Evolutionary conservation across 2,113 vertebrate genomes (phyloP).

Genomic region (Genyomyrus donnyi): DNA sequence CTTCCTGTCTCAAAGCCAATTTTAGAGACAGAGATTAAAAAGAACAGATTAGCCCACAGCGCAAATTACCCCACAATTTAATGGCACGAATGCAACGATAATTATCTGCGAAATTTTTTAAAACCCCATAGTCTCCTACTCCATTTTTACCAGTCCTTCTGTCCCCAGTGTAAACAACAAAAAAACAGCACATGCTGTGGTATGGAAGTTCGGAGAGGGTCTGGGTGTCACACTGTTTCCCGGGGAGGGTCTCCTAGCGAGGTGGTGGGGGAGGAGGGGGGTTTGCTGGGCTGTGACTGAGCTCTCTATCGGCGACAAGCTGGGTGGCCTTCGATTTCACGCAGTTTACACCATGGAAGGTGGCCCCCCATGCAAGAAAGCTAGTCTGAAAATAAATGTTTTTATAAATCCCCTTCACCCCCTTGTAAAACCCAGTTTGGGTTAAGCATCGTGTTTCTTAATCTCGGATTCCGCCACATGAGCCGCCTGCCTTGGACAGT

Average conservation of each 20-base stretch:
- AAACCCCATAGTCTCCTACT: not conserved
- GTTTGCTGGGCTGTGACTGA: not conserved
- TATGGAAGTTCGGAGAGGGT: not conserved
- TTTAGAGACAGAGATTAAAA: not conserved
- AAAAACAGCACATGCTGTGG: not conserved
- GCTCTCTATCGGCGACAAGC: not conserved
- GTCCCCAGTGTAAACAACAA: not conserved
- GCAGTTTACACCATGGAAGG: not conserved
- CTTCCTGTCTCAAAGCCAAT: not conserved
- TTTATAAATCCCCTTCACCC: not conserved
- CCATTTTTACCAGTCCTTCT: not conserved
- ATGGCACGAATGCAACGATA: not conserved
- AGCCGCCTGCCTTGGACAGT: not conserved
- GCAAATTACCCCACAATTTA: constrained; percentile 11
- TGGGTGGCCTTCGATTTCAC: not conserved
- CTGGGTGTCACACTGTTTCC: not conserved
- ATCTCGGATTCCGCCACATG: not conserved
- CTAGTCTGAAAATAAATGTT: not conserved
- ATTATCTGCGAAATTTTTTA: not conserved
- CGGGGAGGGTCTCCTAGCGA: not conserved
- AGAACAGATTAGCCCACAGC: constrained; percentile 7
- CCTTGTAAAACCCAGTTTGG: not conserved
- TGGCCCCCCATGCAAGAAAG: not conserved
- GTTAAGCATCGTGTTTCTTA: no score
- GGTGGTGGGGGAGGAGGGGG: no score